Percentiles rank a stretch among this genome's conserved stretches.
Evolutionary conservation across 2,113 vertebrate species (phyloP).

Genomic region (Gallinago paraguaiae): DNA sequence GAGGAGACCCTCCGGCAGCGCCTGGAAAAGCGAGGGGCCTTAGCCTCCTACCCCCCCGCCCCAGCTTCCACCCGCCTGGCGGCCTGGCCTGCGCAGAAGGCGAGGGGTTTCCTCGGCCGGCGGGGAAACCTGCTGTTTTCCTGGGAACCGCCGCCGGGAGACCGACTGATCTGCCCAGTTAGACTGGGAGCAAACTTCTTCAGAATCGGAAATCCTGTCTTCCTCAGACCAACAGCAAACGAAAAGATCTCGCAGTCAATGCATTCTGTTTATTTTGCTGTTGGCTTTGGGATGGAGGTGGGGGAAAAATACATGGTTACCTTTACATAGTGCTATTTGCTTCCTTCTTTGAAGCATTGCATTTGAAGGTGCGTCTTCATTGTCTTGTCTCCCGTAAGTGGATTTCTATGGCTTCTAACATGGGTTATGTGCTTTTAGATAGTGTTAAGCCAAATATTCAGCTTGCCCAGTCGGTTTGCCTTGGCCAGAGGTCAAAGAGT

Average conservation of each 20-base stretch:
- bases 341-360: not conserved
- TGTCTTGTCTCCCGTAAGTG: not conserved
- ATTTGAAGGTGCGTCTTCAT: not conserved
- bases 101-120: not conserved
- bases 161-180: accelerated
- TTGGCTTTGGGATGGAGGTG: not conserved
- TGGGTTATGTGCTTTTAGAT: not conserved
- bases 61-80: not conserved
- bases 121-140: not conserved
- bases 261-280: not conserved
- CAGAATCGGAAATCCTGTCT: not conserved
- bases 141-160: not conserved
- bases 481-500: not conserved
- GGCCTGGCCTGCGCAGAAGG: not conserved
- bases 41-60: not conserved
- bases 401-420: not conserved
- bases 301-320: not conserved
- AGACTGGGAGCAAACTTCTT: not conserved
- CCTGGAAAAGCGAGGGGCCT: not conserved
- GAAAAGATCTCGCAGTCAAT: not conserved
- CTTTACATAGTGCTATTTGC: not conserved
- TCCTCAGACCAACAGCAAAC: not conserved
- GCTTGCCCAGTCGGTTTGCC: not conserved
- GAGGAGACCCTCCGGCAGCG: not conserved
- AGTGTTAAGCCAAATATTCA: not conserved